Percentiles rank a stretch among this genome's conserved stretches.
Conservation (phyloP, 1,140 invertebrate genomes). For the Hycleus cichorii region DNA sequence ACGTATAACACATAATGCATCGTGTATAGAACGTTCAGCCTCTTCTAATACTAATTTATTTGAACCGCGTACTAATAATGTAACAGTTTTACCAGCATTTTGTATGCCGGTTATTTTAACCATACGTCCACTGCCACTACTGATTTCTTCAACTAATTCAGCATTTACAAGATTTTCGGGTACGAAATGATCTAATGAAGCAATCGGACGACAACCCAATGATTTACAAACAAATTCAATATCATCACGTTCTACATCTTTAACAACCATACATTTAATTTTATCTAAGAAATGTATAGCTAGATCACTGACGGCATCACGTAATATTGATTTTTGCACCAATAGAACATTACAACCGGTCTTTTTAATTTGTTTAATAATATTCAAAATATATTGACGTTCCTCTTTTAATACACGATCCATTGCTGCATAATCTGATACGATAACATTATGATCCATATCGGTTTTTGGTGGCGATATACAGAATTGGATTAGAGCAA, state of each 20-base stretch:
- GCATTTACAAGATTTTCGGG: slow-evolving; percentile 87
- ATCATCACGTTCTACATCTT: slow-evolving; percentile 96
- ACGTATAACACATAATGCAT: slow-evolving; percentile 95
- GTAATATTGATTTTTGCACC: slow-evolving; percentile 97
- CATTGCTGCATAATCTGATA: slow-evolving; percentile 98
- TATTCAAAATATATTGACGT: slow-evolving; percentile 95
- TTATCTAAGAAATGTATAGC: slow-evolving; percentile 98
- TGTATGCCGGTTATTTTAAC: slow-evolving; percentile 70
- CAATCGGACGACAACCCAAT: slow-evolving; percentile 90
- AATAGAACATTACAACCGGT: slow-evolving; percentile 95
- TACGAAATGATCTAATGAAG: slow-evolving; percentile 95
- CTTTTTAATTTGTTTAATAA: slow-evolving; percentile 99
- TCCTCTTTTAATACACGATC: slow-evolving; percentile 98
- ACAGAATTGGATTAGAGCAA: slow-evolving; percentile 99
- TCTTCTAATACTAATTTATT: slow-evolving; percentile 95
- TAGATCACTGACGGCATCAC: slow-evolving; percentile 95
- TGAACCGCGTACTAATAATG: slow-evolving; percentile 91
- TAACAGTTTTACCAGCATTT: slow-evolving; percentile 84
- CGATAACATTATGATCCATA: slow-evolving; percentile 98
- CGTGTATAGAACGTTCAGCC: slow-evolving; percentile 92
- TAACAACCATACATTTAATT: slow-evolving; percentile 98
- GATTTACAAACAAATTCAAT: slow-evolving; percentile 97
- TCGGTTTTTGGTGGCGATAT: slow-evolving; percentile 99
- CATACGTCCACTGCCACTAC: slow-evolving; percentile 83
- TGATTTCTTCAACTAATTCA: slow-evolving; percentile 92